Base-by-base conservation (phyloP, 2,888 invertebrate genomes). In the Tenthredo amoena region DNA sequence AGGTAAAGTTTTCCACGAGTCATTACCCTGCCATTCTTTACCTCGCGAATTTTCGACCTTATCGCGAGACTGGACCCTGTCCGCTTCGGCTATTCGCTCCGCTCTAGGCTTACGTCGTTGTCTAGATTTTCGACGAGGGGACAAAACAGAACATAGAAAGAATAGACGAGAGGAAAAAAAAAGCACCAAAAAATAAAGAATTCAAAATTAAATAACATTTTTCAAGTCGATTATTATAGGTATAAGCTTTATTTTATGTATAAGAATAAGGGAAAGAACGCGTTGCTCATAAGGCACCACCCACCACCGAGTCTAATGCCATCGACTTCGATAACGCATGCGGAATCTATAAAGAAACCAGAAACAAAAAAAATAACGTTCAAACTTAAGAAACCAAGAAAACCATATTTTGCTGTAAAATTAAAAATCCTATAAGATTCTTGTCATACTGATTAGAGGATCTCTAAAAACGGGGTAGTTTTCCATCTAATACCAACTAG, bases 311-410 rank as follows among this genome's bases (percentile, higher is more conserved):
- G 90, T 92, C 93, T 93, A 93, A 92, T 92, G 92, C 93, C 93
- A 93, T 92, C 92, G 92, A 92, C 92, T 92, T 91, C 91, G 93
- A 91, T 93, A 93, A 92, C 92, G 92, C 93, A 93, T 93, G 93
- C 93, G 92, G 92, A 92, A 93, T 93, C 93, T 93, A 93, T 92
- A 93, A 93, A 92, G 92, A 92, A 92, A 93, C 89, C 91, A 92
- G 90, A 92, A 91, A 92, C 90, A 90, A 91, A 90, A 90, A 90
- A 91, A 90, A 88, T 34, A n/a, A 88, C 34, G 58, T 65, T 55
- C 55, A 79, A 77, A 47, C 18, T 77, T 55, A 18, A 55, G 26
- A 50, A 50, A 77, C 50, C 77, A 77, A 43, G 50, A 58, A 85
- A 50, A 71, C 74, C 34, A 68, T 21, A 55, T 26, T 62, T 26